Evolutionary conservation across 2,113 vertebrate species (phyloP).

Genomic region (Pavo muticus): DNA sequence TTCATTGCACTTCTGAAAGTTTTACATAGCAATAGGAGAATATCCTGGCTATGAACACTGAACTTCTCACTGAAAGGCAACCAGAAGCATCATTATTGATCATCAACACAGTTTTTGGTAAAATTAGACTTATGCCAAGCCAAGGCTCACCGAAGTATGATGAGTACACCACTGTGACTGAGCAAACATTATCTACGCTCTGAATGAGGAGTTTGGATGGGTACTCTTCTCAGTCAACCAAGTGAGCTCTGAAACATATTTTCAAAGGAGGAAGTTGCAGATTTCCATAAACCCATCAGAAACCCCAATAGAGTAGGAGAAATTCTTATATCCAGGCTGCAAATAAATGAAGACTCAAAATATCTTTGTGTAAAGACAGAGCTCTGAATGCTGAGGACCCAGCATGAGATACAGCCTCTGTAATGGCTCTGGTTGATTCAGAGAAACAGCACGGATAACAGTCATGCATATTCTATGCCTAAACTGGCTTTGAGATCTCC

Average conservation of each 20-base stretch:
- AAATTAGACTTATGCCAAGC: neutral
- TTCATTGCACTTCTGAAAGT: neutral
- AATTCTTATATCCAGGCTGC: neutral
- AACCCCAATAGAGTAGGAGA: neutral
- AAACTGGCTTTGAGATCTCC: neutral
- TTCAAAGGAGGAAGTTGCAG: neutral
- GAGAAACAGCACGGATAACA: neutral
- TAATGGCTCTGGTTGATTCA: neutral
- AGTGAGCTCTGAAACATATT: neutral
- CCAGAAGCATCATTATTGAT: neutral
- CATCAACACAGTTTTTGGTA: neutral
- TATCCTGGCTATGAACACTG: neutral
- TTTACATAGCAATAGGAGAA: neutral
- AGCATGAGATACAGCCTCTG: accelerated
- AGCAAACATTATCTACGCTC: neutral
- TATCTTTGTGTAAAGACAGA: neutral
- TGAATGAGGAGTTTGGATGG: neutral
- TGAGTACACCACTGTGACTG: neutral
- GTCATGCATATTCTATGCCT: accelerated
- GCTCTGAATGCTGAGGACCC: neutral
- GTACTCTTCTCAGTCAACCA: neutral
- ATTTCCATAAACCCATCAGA: neutral
- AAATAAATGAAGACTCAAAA: neutral
- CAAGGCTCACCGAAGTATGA: neutral
- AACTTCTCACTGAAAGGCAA: neutral